Conservation (phyloP, 1,140 invertebrate species). For the Apis cerana region DNA sequence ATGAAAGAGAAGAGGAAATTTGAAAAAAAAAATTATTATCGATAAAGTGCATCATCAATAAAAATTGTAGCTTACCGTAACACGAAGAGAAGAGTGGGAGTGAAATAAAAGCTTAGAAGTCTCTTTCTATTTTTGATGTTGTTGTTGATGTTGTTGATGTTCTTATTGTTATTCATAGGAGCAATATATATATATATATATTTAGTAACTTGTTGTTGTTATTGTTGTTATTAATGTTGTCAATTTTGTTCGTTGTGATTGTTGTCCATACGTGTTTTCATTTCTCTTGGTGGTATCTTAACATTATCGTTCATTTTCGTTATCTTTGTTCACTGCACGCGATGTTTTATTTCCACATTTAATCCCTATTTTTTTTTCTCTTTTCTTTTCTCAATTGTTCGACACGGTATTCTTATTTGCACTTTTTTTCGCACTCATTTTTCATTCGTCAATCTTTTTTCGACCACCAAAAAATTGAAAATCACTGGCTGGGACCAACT, state of each 20-base stretch:
- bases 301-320: constrained; percentile 19
- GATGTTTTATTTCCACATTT: background rate
- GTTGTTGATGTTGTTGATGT: constrained; percentile 47
- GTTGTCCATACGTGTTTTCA: constrained; percentile 62
- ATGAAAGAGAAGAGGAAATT: constrained; percentile 43
- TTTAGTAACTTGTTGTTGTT: constrained; percentile 10
- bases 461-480: constrained; percentile 63
- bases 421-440: background rate
- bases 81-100: constrained; percentile 58
- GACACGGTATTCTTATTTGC: background rate
- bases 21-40: constrained; percentile 40
- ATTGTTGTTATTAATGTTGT: constrained; percentile 50
- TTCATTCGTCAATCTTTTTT: background rate
- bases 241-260: constrained; percentile 51
- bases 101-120: constrained; percentile 58
- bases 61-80: constrained; percentile 75
- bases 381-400: background rate
- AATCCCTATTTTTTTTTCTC: background rate
- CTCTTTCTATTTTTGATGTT: constrained; percentile 51
- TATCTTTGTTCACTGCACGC: background rate
- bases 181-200: background rate
- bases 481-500: constrained; percentile 75
- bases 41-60: constrained; percentile 55
- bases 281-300: constrained; percentile 56
- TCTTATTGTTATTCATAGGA: constrained; percentile 57